phyloP scores from a whole-genome alignment of 1,140 invertebrate species.

The Dinoponera quadriceps region DNA sequence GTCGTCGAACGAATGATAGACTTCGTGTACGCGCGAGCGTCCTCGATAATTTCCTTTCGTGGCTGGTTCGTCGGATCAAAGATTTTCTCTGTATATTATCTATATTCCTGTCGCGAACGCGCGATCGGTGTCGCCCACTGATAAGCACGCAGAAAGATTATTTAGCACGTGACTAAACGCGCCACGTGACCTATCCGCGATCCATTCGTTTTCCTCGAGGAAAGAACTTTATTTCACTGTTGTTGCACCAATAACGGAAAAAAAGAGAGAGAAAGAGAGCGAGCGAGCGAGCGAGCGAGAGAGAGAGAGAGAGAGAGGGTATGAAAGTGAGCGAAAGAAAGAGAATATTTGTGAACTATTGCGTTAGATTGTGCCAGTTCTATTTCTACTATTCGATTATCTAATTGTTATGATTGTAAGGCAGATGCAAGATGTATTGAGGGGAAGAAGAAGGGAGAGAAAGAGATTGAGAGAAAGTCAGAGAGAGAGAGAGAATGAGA shows the following conservation, averaged over 20 bases:
- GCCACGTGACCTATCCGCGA: conserved; percentile 49
- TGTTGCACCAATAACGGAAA: conserved; percentile 57
- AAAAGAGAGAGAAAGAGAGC: conserved; percentile 22
- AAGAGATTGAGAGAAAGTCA: conserved; percentile 26
- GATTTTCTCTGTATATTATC: conserved; percentile 68
- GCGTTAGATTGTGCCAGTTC: conserved; percentile 50
- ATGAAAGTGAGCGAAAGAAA: conserved; percentile 11
- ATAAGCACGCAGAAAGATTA: conserved; percentile 26
- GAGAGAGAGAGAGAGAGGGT: conserved; percentile 6
- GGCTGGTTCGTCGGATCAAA: conserved; percentile 82
- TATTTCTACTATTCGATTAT: conserved; percentile 63
- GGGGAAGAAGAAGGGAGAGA: conserved; percentile 11
- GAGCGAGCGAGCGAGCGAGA: conserved; percentile 43
- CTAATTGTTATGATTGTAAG: conserved; percentile 62
- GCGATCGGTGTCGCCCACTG: conserved; percentile 38
- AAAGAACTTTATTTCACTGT: conserved; percentile 69
- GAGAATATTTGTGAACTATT: conserved; percentile 40
- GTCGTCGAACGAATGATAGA: conserved; percentile 58
- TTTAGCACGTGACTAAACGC: conserved; percentile 34
- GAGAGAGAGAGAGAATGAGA: conserved; percentile 38
- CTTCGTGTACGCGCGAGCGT: conserved; percentile 60
- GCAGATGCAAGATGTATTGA: conserved; percentile 17
- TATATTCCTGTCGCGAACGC: conserved; percentile 59
- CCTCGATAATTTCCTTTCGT: conserved; percentile 65
- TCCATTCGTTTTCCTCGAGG: conserved; percentile 66